Evolutionary conservation across 1,140 invertebrate genomes (phyloP).

Genomic region (Physella acuta): DNA sequence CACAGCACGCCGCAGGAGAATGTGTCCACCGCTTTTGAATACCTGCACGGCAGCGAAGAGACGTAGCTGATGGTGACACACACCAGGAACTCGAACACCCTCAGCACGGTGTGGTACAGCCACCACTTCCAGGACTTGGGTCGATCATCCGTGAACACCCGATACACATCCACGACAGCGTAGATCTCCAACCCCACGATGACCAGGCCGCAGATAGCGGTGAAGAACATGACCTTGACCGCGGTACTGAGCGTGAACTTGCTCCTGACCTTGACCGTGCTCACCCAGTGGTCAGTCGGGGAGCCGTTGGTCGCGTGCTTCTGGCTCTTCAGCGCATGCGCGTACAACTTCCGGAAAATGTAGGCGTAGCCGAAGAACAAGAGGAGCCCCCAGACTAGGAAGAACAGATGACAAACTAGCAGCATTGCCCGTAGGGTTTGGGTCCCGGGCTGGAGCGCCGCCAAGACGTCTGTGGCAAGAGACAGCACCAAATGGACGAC

Average conservation of each 20-base stretch:
- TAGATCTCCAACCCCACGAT: conserved; percentile 81
- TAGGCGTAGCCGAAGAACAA: conserved; percentile 82
- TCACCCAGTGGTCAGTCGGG: background rate
- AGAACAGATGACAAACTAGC: conserved; percentile 63
- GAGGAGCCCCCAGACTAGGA: conserved; percentile 73
- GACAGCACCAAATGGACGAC: conserved; percentile 77
- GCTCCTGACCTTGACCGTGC: background rate
- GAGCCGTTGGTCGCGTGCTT: conserved; percentile 31
- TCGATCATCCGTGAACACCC: conserved; percentile 44
- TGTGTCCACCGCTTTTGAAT: conserved; percentile 1
- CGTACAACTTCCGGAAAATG: conserved; percentile 68
- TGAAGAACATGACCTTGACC: conserved; percentile 70
- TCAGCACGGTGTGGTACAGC: conserved; percentile 81
- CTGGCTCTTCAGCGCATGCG: conserved; percentile 58
- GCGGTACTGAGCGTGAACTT: conserved; percentile 34
- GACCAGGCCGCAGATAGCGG: conserved; percentile 78
- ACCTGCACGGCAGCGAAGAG: conserved; percentile 64
- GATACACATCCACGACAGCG: conserved; percentile 73
- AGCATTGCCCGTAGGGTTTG: conserved; percentile 36
- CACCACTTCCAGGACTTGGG: conserved; percentile 79
- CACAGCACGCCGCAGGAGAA: conserved; percentile 23
- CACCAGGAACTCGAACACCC: conserved; percentile 80
- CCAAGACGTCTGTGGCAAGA: conserved; percentile 76
- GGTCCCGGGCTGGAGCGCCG: conserved; percentile 46
- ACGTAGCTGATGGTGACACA: conserved; percentile 81